Percentiles rank a stretch among this genome's conserved stretches.
Conservation (phyloP, 2,888 invertebrate genomes). For the Stenolophus ochropezus region DNA sequence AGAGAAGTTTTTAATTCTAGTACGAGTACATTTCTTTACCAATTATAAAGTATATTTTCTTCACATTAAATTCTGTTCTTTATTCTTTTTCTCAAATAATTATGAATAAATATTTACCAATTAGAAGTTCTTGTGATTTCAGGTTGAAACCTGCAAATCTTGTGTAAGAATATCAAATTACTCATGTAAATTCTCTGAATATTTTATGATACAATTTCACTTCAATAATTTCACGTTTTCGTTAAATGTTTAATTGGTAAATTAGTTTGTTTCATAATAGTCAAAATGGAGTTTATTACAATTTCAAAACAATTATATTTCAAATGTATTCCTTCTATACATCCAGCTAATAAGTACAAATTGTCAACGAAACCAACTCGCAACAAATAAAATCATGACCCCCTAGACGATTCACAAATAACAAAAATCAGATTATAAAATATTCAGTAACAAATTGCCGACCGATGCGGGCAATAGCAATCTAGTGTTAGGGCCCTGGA, state of each 20-base stretch:
- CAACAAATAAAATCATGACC: constrained; percentile 3
- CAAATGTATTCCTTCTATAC: no score
- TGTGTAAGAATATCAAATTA: background rate
- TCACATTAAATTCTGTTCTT: background rate
- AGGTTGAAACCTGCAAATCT: background rate
- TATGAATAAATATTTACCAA: background rate
- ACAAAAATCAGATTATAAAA: constrained; percentile 5
- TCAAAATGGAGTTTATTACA: no score
- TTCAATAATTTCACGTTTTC: background rate
- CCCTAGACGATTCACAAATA: background rate
- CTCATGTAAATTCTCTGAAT: background rate
- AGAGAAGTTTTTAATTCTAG: background rate
- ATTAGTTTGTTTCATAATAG: no score
- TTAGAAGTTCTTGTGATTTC: background rate
- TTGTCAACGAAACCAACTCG: no score
- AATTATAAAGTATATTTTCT: background rate
- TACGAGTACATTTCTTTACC: background rate
- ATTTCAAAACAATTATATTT: no score
- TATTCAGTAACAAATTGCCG: background rate
- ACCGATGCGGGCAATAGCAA: background rate
- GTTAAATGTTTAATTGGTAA: background rate
- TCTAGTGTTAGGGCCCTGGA: background rate
- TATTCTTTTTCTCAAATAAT: background rate
- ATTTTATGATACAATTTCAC: background rate
- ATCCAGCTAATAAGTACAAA: no score